These are phyloP conservation scores for Acrossocheilus fasciatus DNA, from an alignment of 2,797 vertebrate genomes.

Conservation along the genomic window DNA sequence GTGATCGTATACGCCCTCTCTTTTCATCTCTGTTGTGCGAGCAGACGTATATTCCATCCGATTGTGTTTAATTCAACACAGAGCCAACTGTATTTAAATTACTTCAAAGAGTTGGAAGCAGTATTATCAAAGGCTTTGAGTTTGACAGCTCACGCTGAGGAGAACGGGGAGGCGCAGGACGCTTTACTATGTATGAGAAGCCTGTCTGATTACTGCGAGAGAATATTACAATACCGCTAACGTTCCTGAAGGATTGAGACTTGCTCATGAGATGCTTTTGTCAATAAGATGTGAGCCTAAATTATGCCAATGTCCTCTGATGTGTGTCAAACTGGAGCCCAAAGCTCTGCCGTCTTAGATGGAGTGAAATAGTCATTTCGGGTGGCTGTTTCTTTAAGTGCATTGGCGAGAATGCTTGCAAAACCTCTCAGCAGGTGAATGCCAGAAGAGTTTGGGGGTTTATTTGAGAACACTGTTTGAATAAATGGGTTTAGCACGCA, in stretches of 20 bases:
- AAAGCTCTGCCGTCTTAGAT: not conserved
- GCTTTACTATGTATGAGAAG: constrained; percentile 75
- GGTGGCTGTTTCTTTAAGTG: constrained; percentile 12
- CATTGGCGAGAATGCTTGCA: not conserved
- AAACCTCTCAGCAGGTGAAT: constrained; percentile 11
- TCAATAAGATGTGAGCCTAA: constrained; percentile 43
- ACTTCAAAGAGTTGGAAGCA: constrained; percentile 77
- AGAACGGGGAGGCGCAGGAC: constrained; percentile 67
- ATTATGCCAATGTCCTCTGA: constrained; percentile 29
- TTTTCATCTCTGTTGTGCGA: constrained; percentile 71
- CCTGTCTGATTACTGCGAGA: constrained; percentile 60
- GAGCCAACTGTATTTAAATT: constrained; percentile 70
- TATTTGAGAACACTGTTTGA: constrained; percentile 16
- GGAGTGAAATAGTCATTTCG: constrained; percentile 13
- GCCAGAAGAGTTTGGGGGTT: constrained; percentile 11
- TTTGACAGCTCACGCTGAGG: constrained; percentile 76
- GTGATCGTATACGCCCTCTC: constrained; percentile 20
- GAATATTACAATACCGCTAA: constrained; percentile 60
- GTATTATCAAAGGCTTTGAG: constrained; percentile 77
- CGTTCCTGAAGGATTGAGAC: constrained; percentile 21
- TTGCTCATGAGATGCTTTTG: constrained; percentile 45
- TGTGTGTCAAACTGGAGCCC: not conserved
- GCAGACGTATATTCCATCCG: constrained; percentile 71
- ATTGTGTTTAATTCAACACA: constrained; percentile 76
- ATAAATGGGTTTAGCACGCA: constrained; percentile 3